These are phyloP conservation scores for Bombus terrestris DNA, from an alignment of 1,140 invertebrate genomes.

Conservation along the genomic window DNA sequence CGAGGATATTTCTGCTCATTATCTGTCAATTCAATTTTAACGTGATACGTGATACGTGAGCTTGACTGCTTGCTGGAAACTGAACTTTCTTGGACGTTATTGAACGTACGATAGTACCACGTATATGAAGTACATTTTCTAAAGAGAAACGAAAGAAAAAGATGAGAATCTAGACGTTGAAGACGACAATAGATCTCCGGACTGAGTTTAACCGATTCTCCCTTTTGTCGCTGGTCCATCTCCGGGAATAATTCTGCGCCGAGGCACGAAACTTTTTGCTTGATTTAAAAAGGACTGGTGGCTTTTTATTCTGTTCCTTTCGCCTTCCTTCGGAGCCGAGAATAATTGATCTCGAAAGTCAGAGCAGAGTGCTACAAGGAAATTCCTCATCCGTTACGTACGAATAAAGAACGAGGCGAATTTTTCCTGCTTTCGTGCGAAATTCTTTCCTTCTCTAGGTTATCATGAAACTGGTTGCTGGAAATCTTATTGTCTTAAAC, in stretches of 20 bases:
- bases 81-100: too few relatives aligned
- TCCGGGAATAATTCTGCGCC: not conserved
- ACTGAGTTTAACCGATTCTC: not conserved
- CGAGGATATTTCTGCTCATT: not conserved
- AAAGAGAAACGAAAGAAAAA: not conserved
- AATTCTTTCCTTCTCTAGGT: not conserved
- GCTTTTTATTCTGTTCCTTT: not conserved
- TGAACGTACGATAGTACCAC: not conserved
- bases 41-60: not conserved
- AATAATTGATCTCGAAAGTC: slow-evolving; percentile 12
- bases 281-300: not conserved
- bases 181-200: slow-evolving; percentile 2
- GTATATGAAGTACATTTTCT: not conserved
- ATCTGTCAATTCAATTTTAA: not conserved
- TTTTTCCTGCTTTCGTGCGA: not conserved
- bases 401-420: not conserved
- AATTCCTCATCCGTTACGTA: not conserved
- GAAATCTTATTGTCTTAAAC: not conserved
- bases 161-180: not conserved
- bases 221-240: slow-evolving; percentile 7
- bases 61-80: not conserved
- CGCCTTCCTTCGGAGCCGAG: not conserved
- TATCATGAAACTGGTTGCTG: not conserved
- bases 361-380: not conserved
- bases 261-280: slow-evolving; percentile 15